Conservation (phyloP, 2,113 vertebrate genomes). For the Lophotis ruficrista region DNA sequence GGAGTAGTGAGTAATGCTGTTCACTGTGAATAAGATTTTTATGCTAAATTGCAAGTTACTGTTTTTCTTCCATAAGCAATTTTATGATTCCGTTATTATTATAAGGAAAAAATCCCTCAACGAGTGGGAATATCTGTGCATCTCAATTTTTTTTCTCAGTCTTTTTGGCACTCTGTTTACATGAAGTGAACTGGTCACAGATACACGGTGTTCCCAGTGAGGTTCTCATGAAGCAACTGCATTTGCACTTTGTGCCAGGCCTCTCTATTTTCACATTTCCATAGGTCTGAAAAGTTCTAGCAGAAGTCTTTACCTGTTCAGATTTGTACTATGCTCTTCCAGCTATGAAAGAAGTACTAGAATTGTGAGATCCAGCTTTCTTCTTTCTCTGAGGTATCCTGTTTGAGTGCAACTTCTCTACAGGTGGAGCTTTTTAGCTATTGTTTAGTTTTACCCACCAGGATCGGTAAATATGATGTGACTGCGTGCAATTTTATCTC, state of each 20-base stretch:
- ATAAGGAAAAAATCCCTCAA: neutral
- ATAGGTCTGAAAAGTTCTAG: neutral
- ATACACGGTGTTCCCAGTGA: neutral
- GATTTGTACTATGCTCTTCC: neutral
- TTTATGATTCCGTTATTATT: neutral
- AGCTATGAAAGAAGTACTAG: neutral
- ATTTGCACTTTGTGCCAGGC: neutral
- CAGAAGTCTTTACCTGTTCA: neutral
- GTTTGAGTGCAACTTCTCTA: neutral
- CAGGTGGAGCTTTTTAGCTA: neutral
- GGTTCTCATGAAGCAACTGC: neutral
- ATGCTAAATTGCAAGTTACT: neutral
- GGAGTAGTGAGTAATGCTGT: neutral
- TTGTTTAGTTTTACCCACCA: neutral
- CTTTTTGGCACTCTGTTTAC: neutral
- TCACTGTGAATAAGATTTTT: neutral
- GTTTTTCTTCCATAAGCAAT: neutral
- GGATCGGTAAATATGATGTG: fast-evolving
- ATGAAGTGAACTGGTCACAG: neutral
- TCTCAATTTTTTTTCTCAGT: neutral
- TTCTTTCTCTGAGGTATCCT: neutral
- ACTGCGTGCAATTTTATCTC: neutral
- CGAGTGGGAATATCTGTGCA: neutral
- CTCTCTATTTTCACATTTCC: neutral
- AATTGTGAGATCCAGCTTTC: neutral